Evolutionary conservation across 2,113 vertebrate species (phyloP).

Genomic region (Anseranas semipalmata): DNA sequence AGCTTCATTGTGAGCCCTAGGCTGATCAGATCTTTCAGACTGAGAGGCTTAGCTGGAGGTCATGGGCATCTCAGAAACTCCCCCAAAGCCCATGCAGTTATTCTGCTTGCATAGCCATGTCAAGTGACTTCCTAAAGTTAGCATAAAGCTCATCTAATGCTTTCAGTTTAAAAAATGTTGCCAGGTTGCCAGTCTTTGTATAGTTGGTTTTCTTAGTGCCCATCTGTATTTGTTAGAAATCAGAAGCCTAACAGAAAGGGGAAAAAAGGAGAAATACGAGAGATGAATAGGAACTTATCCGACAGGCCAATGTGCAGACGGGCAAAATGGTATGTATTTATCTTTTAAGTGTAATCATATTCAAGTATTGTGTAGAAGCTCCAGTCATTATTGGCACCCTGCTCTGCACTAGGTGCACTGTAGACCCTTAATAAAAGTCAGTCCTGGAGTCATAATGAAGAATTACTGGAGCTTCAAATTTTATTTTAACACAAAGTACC

Average conservation of each 20-base stretch:
- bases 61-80: neutral
- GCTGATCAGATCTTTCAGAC: neutral
- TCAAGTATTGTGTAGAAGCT: neutral
- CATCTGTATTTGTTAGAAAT: neutral
- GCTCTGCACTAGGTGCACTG: neutral
- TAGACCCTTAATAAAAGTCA: neutral
- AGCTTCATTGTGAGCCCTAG: neutral
- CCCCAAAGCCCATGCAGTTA: neutral
- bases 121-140: neutral
- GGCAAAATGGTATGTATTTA: neutral
- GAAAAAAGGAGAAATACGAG: accelerated
- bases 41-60: neutral
- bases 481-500: neutral
- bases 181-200: accelerated
- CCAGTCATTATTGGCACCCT: neutral
- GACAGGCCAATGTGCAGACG: neutral
- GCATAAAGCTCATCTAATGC: neutral
- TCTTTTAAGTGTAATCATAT: neutral
- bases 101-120: accelerated
- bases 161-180: neutral
- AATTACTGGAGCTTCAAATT: constrained; percentile 10
- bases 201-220: neutral
- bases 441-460: neutral
- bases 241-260: neutral
- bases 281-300: neutral